phyloP scores from a whole-genome alignment of 2,113 vertebrate species.

The Onychorhynchus coronatus region DNA sequence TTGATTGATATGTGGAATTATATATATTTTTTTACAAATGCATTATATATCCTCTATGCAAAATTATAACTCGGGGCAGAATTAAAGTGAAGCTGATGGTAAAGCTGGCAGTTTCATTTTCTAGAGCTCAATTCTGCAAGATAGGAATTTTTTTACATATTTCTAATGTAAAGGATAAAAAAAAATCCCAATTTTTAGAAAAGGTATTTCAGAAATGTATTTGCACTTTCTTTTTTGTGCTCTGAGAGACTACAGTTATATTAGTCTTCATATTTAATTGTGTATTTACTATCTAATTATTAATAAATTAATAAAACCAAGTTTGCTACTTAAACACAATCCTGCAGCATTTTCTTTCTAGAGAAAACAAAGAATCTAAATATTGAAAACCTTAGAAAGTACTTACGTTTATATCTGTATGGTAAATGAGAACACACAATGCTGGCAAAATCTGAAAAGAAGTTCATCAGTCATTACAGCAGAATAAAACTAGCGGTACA shows the following conservation, averaged over 20 bases:
- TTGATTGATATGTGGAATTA: background rate
- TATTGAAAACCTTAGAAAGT: background rate
- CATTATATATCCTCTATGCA: background rate
- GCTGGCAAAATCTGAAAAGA: conserved; percentile 93
- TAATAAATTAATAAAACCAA: background rate
- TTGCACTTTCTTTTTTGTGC: background rate
- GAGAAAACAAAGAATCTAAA: background rate
- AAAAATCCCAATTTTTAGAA: background rate
- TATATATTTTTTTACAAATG: background rate
- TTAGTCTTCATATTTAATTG: background rate
- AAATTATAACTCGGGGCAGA: background rate
- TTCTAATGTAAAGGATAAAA: background rate
- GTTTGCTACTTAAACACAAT: background rate
- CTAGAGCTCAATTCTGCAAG: background rate
- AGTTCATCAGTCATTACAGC: conserved; percentile 49
- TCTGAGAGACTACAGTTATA: background rate
- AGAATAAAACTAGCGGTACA: background rate
- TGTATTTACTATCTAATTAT: background rate
- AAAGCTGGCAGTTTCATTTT: background rate
- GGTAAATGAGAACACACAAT: conserved; percentile 97
- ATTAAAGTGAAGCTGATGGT: background rate
- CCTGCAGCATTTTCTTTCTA: background rate
- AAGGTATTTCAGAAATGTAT: background rate
- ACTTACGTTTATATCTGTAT: conserved; percentile 99
- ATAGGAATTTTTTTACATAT: background rate